Conservation (phyloP, 2,113 vertebrate genomes). For the Tychaedon coryphoeus region DNA sequence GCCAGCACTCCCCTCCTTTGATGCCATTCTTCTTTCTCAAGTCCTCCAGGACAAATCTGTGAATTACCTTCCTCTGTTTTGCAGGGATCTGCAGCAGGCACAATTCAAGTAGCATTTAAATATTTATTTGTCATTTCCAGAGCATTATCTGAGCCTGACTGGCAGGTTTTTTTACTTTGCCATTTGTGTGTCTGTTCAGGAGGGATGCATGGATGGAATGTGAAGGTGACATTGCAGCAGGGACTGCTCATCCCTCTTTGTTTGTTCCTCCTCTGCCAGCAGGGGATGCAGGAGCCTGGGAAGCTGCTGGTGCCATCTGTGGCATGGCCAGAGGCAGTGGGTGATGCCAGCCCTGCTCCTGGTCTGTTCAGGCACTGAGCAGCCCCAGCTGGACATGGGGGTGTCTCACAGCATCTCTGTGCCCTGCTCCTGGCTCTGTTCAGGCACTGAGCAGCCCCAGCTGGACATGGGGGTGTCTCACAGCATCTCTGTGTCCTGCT, state of each 20-base stretch:
- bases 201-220: neutral
- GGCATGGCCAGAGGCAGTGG: neutral
- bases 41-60: neutral
- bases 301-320: neutral
- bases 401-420: too few relatives aligned
- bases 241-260: neutral
- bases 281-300: neutral
- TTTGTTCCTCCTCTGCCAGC: neutral
- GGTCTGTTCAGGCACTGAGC: neutral
- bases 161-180: neutral
- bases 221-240: slow-evolving; percentile 28
- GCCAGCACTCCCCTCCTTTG: neutral
- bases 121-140: neutral
- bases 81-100: neutral
- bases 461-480: too few relatives aligned
- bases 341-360: neutral
- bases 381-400: neutral
- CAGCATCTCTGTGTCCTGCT: neutral
- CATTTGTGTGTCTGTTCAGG: fast-evolving
- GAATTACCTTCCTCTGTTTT: neutral
- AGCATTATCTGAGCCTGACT: neutral
- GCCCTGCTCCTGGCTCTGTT: too few relatives aligned
- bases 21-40: neutral
- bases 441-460: too few relatives aligned
- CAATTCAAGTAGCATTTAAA: neutral